Evolutionary conservation across 2,888 invertebrate genomes (phyloP), one percentile per base, ranked within the genome.

Genomic region (Mimas tiliae): DNA sequence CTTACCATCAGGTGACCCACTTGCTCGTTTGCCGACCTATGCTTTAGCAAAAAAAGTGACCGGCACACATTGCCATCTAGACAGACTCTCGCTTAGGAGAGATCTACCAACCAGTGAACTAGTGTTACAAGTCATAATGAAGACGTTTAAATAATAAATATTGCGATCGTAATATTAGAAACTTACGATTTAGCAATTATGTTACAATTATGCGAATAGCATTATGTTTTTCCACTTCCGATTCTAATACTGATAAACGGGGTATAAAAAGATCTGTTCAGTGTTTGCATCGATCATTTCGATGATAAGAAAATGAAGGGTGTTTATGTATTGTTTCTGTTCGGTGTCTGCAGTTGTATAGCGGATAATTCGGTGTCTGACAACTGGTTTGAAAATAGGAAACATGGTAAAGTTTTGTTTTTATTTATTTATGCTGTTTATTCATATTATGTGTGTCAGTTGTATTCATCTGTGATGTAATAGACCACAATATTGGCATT

Each of bases 321-420:
- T 38, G 12, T 58, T 42, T 58, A 19, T 19, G 38, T 58, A 0
- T 34, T 58, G 12, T 19, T 34, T 8, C 4, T 58, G 6, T 6
- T 58, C 11, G 19, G 38, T 58, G 19, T 58, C 38, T 11, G 16
- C 58, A 55, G 55, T 55, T 58, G 58, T 58, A 0, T 42, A 0
- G 16, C 58, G 3, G 38, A 58, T 52, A 21, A 14, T 1, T 50
- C 6, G 16, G 9, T 1, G 19, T 50, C 50, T 11, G 58, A 58
- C 6, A 4, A 12, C 11, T 38, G 38, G 19, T 1, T 12, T 8
- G 58, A 58, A 19, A 3, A 58, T 16, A 14, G 52, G 52, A 4
- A 19, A 1, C 16, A 16, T 42, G 58, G 58, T 58, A 58, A 58
- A 9, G n/a, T 3, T n/a, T 50, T 50, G 6, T 19, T 16, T 50